Conservation (phyloP, 1,140 invertebrate genomes). For the Drosophila lini region DNA sequence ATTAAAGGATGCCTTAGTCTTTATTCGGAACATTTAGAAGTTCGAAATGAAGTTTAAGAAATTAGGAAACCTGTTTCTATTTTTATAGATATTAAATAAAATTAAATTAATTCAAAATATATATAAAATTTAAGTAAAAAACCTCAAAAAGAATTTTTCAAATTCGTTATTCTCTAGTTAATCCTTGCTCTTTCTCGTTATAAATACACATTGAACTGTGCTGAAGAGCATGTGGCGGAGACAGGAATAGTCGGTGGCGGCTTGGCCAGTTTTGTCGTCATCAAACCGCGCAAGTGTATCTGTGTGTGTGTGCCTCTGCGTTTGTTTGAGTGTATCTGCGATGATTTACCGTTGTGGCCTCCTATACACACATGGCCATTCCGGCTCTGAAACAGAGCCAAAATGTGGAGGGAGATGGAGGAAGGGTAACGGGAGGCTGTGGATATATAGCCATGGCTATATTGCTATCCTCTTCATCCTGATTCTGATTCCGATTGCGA, state of each 20-base stretch:
- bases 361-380: conserved; percentile 37
- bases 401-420: not conserved
- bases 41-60: not conserved
- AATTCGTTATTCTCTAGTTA: not conserved
- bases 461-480: conserved; percentile 39
- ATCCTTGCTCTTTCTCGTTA: conserved; percentile 3
- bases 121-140: not conserved
- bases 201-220: conserved; percentile 53
- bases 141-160: not conserved
- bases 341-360: conserved; percentile 81
- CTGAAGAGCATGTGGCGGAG: conserved; percentile 19
- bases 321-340: conserved; percentile 35
- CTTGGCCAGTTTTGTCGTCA: conserved; percentile 61
- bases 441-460: conserved; percentile 15
- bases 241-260: conserved; percentile 29
- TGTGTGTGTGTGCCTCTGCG: conserved; percentile 8
- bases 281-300: conserved; percentile 39
- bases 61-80: not conserved
- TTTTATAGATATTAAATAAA: too few relatives aligned
- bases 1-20: not conserved
- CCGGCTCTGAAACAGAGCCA: conserved; percentile 28
- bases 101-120: not conserved
- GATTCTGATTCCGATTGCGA: conserved; percentile 53
- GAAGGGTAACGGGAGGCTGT: conserved; percentile 8
- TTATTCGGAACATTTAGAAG: not conserved